Evolutionary conservation across 2,797 vertebrate genomes (phyloP).

Genomic region (Sebastes trivittatus): DNA sequence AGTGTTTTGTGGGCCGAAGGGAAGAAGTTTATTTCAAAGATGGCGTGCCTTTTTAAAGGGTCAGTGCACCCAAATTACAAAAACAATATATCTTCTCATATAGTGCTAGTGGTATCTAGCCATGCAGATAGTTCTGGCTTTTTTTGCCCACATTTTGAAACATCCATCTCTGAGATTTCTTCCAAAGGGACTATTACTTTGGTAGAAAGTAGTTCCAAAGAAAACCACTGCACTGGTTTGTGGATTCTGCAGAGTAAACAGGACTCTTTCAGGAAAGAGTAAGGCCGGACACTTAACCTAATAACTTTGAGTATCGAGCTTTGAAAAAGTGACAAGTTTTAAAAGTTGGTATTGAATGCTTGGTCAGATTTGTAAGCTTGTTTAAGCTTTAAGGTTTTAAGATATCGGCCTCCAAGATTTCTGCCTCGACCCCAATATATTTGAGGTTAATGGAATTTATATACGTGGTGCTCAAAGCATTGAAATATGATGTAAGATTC

Average conservation of each 20-base stretch:
- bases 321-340: not conserved
- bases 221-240: not conserved
- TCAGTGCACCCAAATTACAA: constrained; percentile 11
- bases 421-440: not conserved
- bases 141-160: not conserved
- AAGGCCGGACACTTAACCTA: not conserved
- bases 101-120: not conserved
- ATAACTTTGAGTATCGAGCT: not conserved
- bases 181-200: not conserved
- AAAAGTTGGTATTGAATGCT: not conserved
- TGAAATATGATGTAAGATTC: not conserved
- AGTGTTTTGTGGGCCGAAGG: constrained; percentile 37
- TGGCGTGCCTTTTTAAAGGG: constrained; percentile 33
- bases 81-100: constrained; percentile 6
- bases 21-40: constrained; percentile 51
- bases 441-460: not conserved
- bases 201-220: not conserved
- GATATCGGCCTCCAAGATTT: not conserved
- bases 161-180: not conserved
- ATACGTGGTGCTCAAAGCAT: not conserved
- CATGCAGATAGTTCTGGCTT: not conserved
- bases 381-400: not conserved
- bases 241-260: not conserved
- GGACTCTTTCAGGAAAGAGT: not conserved
- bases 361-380: not conserved